phyloP scores from a whole-genome alignment of 2,888 invertebrate genomes.

The Noctua comes region DNA sequence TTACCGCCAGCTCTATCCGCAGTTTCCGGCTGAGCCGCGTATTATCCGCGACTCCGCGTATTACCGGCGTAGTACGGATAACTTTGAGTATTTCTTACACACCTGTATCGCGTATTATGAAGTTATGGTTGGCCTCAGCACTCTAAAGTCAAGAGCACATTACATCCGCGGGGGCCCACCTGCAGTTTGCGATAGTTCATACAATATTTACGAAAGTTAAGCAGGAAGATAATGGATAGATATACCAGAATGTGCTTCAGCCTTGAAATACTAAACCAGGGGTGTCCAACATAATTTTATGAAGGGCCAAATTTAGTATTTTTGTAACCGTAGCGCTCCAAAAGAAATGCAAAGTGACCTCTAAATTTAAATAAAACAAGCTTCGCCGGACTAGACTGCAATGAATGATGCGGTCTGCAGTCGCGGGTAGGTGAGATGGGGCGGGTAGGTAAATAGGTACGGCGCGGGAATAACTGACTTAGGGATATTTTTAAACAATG shows the following conservation, averaged over 20 bases:
- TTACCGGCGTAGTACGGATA: constrained; percentile 29
- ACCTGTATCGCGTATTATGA: background rate
- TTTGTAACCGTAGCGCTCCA: no score
- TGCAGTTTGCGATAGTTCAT: background rate
- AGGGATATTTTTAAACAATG: no score
- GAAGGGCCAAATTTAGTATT: no score
- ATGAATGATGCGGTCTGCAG: no score
- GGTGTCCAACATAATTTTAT: no score
- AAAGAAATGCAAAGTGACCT: no score
- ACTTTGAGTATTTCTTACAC: background rate
- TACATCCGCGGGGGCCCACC: background rate
- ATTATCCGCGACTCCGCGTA: constrained; percentile 18
- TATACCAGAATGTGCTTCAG: background rate
- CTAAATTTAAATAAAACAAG: no score
- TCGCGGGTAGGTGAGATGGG: no score
- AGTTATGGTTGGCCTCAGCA: background rate
- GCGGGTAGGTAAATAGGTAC: no score
- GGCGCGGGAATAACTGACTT: no score
- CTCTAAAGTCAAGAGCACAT: background rate
- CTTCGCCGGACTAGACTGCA: no score
- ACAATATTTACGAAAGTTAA: background rate
- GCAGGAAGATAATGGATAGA: background rate
- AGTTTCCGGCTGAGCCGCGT: constrained; percentile 27
- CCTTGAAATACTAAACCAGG: background rate
- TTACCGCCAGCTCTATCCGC: constrained; percentile 6